These are phyloP conservation scores for Eospalax fontanierii DNA, from an alignment of 2,797 vertebrate species.

Conservation along the genomic window DNA sequence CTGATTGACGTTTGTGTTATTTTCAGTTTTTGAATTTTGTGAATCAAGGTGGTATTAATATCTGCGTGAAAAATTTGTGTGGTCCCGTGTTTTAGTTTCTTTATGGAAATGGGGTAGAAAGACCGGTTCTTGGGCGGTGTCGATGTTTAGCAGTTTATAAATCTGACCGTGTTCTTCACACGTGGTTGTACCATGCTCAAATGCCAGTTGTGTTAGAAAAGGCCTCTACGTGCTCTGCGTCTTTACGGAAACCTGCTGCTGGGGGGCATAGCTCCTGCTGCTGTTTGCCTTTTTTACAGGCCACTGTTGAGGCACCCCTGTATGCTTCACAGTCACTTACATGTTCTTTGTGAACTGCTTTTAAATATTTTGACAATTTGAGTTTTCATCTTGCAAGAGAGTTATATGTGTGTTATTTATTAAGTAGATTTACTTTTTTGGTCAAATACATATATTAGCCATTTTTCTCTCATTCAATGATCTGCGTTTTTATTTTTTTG, in stretches of 20 bases:
- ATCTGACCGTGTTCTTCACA: background rate
- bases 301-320: background rate
- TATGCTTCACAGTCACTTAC: background rate
- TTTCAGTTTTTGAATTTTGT: slow-evolving; percentile 31
- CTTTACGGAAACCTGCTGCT: background rate
- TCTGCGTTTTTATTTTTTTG: background rate
- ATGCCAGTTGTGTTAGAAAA: background rate
- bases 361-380: slow-evolving; percentile 16
- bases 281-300: too few relatives aligned
- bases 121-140: background rate
- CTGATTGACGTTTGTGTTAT: background rate
- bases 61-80: background rate
- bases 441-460: background rate
- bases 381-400: slow-evolving; percentile 18
- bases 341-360: background rate
- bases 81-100: background rate
- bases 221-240: background rate
- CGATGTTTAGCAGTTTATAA: background rate
- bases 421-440: background rate
- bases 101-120: background rate
- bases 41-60: background rate
- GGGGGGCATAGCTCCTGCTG: too few relatives aligned
- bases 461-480: background rate
- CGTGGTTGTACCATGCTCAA: background rate
- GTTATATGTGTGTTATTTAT: background rate